Conservation (phyloP, 2,888 invertebrate species). For the Eupithecia tripunctaria region DNA sequence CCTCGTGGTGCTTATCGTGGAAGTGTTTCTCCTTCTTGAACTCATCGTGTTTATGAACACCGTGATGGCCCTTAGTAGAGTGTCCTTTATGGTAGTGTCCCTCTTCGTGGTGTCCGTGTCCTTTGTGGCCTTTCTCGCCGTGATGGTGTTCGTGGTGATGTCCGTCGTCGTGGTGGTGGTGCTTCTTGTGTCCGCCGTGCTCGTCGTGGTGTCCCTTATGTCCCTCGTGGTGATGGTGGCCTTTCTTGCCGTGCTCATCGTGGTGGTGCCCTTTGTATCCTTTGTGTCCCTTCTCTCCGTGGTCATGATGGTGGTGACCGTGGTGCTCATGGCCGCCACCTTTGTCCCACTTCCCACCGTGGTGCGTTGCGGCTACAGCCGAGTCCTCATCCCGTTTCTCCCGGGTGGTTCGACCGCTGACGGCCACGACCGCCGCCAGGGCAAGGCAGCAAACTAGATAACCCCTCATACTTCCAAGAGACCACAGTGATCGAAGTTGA, state of each 20-base stretch:
- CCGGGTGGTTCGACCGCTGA: constrained; percentile 80
- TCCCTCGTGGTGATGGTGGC: constrained; percentile 89
- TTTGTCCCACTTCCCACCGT: constrained; percentile 79
- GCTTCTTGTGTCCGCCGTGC: constrained; percentile 87
- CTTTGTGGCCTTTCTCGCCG: constrained; percentile 87
- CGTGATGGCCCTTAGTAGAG: constrained; percentile 93
- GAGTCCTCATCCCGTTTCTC: constrained; percentile 81
- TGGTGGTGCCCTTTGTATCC: constrained; percentile 88
- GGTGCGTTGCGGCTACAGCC: constrained; percentile 79
- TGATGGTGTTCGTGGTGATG: constrained; percentile 87
- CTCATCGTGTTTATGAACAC: constrained; percentile 93
- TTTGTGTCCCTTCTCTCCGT: constrained; percentile 89
- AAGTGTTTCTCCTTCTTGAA: constrained; percentile 94
- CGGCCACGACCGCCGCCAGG: constrained; percentile 80
- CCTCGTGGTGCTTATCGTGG: constrained; percentile 92
- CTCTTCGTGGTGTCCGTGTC: constrained; percentile 80
- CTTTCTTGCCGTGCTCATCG: constrained; percentile 88
- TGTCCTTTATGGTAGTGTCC: constrained; percentile 93
- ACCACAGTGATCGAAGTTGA: constrained; percentile 64
- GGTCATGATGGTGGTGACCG: constrained; percentile 86
- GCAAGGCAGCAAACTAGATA: constrained; percentile 73
- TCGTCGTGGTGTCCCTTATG: constrained; percentile 86
- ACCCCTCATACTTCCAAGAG: constrained; percentile 71
- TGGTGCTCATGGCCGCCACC: constrained; percentile 88
- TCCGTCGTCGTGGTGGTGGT: constrained; percentile 87